Evolutionary conservation across 2,113 vertebrate genomes (phyloP), one percentile per base, ranked within the genome.

Genomic region (Narcine bancroftii): DNA sequence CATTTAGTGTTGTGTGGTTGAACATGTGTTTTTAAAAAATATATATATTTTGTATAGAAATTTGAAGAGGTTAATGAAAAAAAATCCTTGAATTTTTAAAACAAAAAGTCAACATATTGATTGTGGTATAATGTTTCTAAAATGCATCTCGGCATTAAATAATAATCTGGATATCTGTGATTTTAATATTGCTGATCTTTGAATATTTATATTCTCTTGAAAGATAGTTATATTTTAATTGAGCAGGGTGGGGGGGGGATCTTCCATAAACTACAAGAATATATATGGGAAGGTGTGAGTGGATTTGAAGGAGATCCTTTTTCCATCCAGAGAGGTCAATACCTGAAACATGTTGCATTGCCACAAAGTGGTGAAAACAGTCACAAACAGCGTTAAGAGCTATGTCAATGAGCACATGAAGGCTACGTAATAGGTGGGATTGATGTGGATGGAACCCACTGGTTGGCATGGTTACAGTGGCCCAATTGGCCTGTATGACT

Each of bases 141-240:
- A 89, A 63, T 63, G 1, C 33, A 45, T 63, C 53, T 89, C 4
- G 39, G 47, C 83, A 89, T 89, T 89, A 89, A 63, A 60, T 65
- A 89, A 60, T 89, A 89, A 63, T 89, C 56, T 33, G n/a, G n/a
- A 89, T 65, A 65, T 63, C 36, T 89, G 10, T 33, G 53, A 89
- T 63, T 65, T 89, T 36, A 36, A 63, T 89, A 89, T 21, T 89
- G 53, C 85, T 89, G 85, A 65, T 60, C 15, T 56, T 33, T 65
- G 36, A 65, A 53, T 65, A 24, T 42, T 89, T 89, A 63, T 33
- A 21, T 39, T 63, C 29, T 63, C 0, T 13, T 63, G 85, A 65
- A n/a, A 85, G 29, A 3, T 33, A 33, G 42, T 45, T 50, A n/a
- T 60, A 6, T 60, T 53, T 85, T 85, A 29, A 39, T 36, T 24